Conservation (phyloP, 2,888 invertebrate genomes). For the Balanococcus diminutus region DNA sequence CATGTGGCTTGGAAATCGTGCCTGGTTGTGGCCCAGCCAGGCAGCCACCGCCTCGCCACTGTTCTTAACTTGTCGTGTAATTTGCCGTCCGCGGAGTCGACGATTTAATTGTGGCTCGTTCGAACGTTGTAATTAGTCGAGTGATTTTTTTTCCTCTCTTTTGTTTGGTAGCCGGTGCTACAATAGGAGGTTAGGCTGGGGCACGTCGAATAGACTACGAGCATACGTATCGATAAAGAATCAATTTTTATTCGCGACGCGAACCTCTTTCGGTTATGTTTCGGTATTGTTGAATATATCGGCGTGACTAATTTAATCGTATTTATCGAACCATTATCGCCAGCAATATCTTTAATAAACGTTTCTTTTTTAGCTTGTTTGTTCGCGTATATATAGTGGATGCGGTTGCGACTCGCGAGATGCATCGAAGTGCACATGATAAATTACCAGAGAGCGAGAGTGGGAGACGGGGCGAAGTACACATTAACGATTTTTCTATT, state of each 20-base stretch:
- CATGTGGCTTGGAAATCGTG: background rate
- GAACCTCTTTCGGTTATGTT: background rate
- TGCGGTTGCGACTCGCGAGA: no score
- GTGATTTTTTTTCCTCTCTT: background rate
- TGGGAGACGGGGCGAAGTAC: background rate
- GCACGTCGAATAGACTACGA: background rate
- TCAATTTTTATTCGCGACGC: slow-evolving; percentile 2
- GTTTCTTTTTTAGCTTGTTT: background rate
- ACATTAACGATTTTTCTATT: slow-evolving; percentile 22
- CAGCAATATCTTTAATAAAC: background rate
- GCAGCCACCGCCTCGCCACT: background rate
- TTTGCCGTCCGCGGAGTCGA: background rate
- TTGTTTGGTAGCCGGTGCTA: background rate
- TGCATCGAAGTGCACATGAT: background rate
- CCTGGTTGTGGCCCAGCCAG: background rate
- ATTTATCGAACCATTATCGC: background rate
- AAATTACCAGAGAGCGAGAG: background rate
- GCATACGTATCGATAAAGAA: background rate
- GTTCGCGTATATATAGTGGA: no score
- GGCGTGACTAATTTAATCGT: slow-evolving; percentile 17
- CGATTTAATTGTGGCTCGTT: slow-evolving; percentile 5
- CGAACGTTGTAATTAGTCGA: background rate
- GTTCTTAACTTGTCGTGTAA: background rate
- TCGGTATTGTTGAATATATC: background rate
- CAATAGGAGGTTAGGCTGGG: background rate